Base-by-base conservation (phyloP, 2,888 invertebrate genomes). In the Saturnia japonica region DNA sequence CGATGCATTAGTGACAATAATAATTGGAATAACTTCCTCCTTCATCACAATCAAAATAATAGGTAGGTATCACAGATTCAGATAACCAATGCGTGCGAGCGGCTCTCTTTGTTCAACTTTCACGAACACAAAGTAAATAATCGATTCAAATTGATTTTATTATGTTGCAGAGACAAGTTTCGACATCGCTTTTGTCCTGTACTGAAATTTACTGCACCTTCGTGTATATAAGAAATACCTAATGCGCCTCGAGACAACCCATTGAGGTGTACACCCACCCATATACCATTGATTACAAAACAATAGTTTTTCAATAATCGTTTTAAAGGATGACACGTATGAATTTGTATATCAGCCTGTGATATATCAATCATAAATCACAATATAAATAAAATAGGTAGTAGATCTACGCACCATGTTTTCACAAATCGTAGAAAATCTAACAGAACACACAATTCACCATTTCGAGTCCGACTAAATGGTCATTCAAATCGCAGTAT, bases 1-100 rank as follows among this genome's bases (percentile, higher is more conserved):
- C 78, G 74, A 40, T 78, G 81, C 77, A 82, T 81, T 77, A 82
- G 81, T 81, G 43, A 66, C 57, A 57, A 72, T 72, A 69, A 72
- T 72, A 69, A 71, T 68, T 71, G 68, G 71, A 62, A 62, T 62
- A 68, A 71, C 68, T 68, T 68, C 62, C 71, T 68, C 62, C 25
- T 68, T 47, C 22, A 64, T 40, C 64, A 64, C 64, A 64, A 64
- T 64, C 64, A 40, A 64, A 64, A 64, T 64, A 64, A 64, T 40
- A 40, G 40, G n/a, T 47, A 28, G 16, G 67, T 54, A 54, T n/a
- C n/a, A 54, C 28, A 25, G 45, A n/a, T 64, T 64, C 40, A 40
- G 64, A 40, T 64, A 34, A 28, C 14, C n/a, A 40, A n/a, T 40
- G 9, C 19, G n/a, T 64, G n/a, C 22, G 12, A 64, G 64, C 34